These are phyloP conservation scores for Drosophila subquinaria DNA, from an alignment of 2,888 invertebrate species.

Conservation along the genomic window DNA sequence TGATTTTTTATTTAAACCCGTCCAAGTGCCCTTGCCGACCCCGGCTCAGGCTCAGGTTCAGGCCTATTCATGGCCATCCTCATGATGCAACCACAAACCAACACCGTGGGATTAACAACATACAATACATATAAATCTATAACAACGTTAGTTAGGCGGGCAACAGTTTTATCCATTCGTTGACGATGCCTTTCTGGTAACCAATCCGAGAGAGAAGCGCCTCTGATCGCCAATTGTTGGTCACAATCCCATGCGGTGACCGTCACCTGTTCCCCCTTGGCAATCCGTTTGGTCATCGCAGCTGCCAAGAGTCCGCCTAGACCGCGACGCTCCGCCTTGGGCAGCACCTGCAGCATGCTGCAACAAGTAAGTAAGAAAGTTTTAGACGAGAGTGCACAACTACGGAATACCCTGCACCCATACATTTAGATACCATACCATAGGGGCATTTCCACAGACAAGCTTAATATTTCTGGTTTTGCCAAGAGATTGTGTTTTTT, in stretches of 20 bases:
- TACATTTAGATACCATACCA: neutral
- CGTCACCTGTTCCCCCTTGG: conserved; percentile 59
- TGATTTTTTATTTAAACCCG: conserved; percentile 10
- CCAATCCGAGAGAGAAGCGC: conserved; percentile 74
- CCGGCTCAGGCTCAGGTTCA: no score
- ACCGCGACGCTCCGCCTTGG: conserved; percentile 74
- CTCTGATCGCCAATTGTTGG: conserved; percentile 75
- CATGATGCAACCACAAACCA: neutral
- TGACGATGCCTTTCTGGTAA: conserved; percentile 58
- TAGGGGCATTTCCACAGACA: no score
- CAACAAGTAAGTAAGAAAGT: neutral
- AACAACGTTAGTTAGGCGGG: conserved; percentile 29
- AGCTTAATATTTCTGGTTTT: no score
- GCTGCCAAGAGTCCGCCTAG: conserved; percentile 73
- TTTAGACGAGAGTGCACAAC: neutral
- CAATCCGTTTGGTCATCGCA: conserved; percentile 71
- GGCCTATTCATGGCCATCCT: neutral
- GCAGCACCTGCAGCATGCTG: conserved; percentile 79
- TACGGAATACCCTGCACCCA: neutral
- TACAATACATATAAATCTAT: neutral
- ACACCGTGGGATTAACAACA: neutral
- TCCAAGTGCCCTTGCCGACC: neutral
- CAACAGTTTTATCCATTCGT: conserved; percentile 81
- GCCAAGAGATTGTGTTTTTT: no score
- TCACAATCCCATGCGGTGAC: conserved; percentile 77